Conservation (phyloP, 2,888 invertebrate genomes). For the Elaeidobius kamerunicus region DNA sequence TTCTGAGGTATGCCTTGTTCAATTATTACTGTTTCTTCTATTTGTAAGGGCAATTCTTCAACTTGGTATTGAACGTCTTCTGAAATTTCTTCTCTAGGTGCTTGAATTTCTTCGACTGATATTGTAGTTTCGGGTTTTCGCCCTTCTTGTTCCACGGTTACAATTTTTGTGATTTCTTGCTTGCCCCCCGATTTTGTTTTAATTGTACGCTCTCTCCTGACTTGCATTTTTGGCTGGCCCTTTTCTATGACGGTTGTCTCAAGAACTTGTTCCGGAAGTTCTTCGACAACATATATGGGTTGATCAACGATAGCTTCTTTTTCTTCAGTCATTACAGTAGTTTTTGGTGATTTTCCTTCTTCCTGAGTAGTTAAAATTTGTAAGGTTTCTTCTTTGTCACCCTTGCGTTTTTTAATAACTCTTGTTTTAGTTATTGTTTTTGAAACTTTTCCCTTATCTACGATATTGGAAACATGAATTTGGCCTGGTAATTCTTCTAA, state of each 20-base stretch:
- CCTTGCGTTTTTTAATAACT: slow-evolving; percentile 34
- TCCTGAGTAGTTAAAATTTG: slow-evolving; percentile 46
- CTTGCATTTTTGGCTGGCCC: slow-evolving; percentile 37
- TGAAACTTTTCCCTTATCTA: slow-evolving; percentile 40
- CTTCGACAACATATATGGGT: slow-evolving; percentile 34
- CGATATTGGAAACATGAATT: slow-evolving; percentile 44
- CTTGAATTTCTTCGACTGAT: slow-evolving; percentile 39
- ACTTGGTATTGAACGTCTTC: slow-evolving; percentile 40
- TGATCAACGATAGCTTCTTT: slow-evolving; percentile 18
- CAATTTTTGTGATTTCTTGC: slow-evolving; percentile 47
- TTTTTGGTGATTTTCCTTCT: slow-evolving; percentile 37
- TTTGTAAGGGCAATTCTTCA: slow-evolving; percentile 38
- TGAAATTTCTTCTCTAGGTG: slow-evolving; percentile 39
- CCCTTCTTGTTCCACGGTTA: slow-evolving; percentile 49
- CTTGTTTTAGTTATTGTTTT: slow-evolving; percentile 40
- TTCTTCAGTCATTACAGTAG: slow-evolving; percentile 35
- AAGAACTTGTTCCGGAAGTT: slow-evolving; percentile 37
- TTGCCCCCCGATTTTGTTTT: slow-evolving; percentile 47
- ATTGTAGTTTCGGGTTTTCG: slow-evolving; percentile 48
- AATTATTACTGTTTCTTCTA: slow-evolving; percentile 43
- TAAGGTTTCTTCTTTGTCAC: slow-evolving; percentile 45
- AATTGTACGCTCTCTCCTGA: slow-evolving; percentile 39
- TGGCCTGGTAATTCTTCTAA: slow-evolving; percentile 41
- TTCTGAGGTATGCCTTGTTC: slow-evolving; percentile 45
- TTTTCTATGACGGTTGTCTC: slow-evolving; percentile 36